Evolutionary conservation across 2,113 vertebrate species (phyloP), one percentile per base, ranked within the genome.

Genomic region (Lophura nycthemera): DNA sequence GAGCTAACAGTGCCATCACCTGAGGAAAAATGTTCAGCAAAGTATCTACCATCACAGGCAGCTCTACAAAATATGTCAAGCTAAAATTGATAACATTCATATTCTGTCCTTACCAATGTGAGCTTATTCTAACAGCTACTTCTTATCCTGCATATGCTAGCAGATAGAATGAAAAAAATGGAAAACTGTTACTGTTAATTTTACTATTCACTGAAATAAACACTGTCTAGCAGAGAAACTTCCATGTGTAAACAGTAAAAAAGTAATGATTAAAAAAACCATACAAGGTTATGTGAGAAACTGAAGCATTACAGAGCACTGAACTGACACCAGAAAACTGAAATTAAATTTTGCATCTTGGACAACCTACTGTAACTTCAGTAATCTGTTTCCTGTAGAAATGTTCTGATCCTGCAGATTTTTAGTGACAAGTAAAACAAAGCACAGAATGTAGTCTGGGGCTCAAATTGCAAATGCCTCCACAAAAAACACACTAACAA

Each of bases 251-350:
- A 95, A 92, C 76, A 95, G 86, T 48, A 75, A 91, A 91, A 86
- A 88, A 69, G 38, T 78, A 72, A 94, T 66, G 30, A 90, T 84
- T 95, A 93, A 86, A 95, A 92, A 92, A 92, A 82, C 29, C 38
- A 18, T 63, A 83, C 86, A 92, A 87, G 57, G 59, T 82, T 84
- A 92, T 50, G 45, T 27, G 40, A 88, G 86, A 94, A 95, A 90
- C 75, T n/a, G 81, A 93, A 95, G 71, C 0, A 19, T 75, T 74
- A 74, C 70, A 91, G 65, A 94, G 92, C 76, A 88, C 43, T 88
- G 82, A 96, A 79, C 36, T 92, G 86, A 86, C 73, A 91, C 21
- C 57, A 95, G 54, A 86, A 92, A 91, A 81, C 0, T 29, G 6
- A 32, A 97, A 92, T 88, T 75, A 92, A 71, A 81, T 88, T 73